Percentiles rank a stretch among this genome's conserved stretches.
Conservation (phyloP, 2,888 invertebrate genomes). For the Drosophila histrio region DNA sequence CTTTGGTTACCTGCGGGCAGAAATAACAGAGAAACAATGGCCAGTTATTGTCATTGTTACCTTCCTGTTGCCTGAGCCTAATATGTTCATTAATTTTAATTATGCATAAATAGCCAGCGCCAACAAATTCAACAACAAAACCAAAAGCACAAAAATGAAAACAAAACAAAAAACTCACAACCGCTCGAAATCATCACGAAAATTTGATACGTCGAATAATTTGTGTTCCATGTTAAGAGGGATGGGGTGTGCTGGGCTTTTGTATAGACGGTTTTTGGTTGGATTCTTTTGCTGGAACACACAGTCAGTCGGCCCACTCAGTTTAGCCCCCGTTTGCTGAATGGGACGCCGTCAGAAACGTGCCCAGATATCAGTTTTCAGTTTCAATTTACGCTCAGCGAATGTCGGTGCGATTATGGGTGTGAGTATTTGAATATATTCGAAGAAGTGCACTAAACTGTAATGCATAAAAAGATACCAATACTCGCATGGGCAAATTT, state of each 20-base stretch:
- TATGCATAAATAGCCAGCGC: slow-evolving; percentile 64
- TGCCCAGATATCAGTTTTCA: slow-evolving; percentile 69
- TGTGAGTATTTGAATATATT: slow-evolving; percentile 2
- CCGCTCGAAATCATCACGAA: slow-evolving; percentile 21
- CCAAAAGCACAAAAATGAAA: slow-evolving; percentile 1
- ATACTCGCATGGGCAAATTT: neutral
- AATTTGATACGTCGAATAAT: slow-evolving; percentile 46
- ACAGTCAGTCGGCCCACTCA: slow-evolving; percentile 6
- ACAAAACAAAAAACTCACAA: slow-evolving; percentile 2
- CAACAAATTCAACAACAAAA: slow-evolving; percentile 15
- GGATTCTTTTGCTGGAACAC: slow-evolving; percentile 12
- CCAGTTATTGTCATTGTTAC: slow-evolving; percentile 35
- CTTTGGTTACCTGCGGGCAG: slow-evolving; percentile 68
- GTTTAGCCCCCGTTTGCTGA: neutral
- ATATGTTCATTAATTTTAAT: slow-evolving; percentile 76
- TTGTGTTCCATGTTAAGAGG: neutral
- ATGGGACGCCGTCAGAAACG: slow-evolving; percentile 42
- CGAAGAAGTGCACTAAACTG: slow-evolving; percentile 23
- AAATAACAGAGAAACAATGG: neutral
- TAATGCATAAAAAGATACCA: slow-evolving; percentile 20
- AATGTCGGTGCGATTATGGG: neutral
- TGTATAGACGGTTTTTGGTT: slow-evolving; percentile 26
- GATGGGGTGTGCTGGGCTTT: neutral
- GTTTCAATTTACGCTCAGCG: slow-evolving; percentile 22
- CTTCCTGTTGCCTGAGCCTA: slow-evolving; percentile 48